phyloP scores from a whole-genome alignment of 1,140 invertebrate species.

The Pseudobourletiella spinata region DNA sequence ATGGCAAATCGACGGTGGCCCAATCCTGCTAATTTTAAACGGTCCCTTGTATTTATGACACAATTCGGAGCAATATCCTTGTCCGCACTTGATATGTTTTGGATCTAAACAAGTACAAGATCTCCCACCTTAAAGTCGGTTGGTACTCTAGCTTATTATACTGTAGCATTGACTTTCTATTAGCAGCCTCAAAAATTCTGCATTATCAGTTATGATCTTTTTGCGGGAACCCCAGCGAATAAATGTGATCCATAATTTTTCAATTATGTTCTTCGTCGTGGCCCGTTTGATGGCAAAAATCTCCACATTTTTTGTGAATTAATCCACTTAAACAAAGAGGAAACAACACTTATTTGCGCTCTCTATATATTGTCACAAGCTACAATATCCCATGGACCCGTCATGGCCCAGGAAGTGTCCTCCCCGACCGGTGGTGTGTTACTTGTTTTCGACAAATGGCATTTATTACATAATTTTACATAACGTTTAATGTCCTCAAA shows the following conservation, averaged over 20 bases:
- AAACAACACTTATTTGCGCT: conserved; percentile 7
- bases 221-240: conserved; percentile 33
- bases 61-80: background rate
- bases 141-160: no score
- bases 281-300: conserved; percentile 18
- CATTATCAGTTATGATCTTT: conserved; percentile 34
- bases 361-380: conserved; percentile 22
- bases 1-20: no score
- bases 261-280: conserved; percentile 10
- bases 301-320: conserved; percentile 30
- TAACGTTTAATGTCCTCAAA: conserved; percentile 28
- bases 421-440: background rate
- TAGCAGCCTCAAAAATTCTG: no score
- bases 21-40: background rate
- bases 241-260: conserved; percentile 32
- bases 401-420: background rate
- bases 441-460: background rate
- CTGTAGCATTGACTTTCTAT: no score
- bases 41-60: background rate
- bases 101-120: background rate
- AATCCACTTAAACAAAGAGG: conserved; percentile 29
- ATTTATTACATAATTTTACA: background rate
- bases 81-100: background rate
- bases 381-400: conserved; percentile 28
- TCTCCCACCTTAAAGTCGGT: background rate